These are phyloP conservation scores for Scyliorhinus canicula DNA, from an alignment of 2,797 vertebrate genomes.

Conservation along the genomic window DNA sequence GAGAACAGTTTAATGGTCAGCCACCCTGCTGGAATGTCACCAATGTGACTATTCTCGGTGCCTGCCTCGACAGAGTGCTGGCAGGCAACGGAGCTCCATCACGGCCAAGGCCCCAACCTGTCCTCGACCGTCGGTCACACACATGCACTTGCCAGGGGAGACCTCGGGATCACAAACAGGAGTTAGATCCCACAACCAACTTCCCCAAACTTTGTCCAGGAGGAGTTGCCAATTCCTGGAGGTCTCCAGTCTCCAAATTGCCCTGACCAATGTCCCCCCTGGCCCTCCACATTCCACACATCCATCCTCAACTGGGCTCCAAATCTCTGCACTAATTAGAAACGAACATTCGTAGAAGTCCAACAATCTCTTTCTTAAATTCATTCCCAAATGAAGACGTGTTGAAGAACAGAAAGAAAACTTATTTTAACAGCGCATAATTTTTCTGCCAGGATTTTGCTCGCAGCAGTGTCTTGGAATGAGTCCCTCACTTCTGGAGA, in stretches of 20 bases:
- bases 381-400: neutral
- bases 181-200: neutral
- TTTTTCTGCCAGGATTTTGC: neutral
- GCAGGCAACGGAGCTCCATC: neutral
- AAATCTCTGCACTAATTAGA: neutral
- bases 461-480: neutral
- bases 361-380: neutral
- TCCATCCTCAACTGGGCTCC: neutral
- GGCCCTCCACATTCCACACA: neutral
- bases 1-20: neutral
- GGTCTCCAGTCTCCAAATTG: too few species aligned
- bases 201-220: neutral
- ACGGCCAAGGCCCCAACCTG: neutral
- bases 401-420: neutral
- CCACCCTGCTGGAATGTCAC: neutral
- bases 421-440: neutral
- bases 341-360: neutral
- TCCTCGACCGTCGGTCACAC: neutral
- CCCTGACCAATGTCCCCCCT: rapidly evolving
- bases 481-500: neutral
- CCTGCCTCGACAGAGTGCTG: neutral
- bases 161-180: too few species aligned
- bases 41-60: neutral
- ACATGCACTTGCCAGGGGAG: neutral
- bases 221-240: neutral